Evolutionary conservation across 2,888 invertebrate genomes (phyloP), one percentile per base, ranked within the genome.

Genomic region (Dione vanillae): DNA sequence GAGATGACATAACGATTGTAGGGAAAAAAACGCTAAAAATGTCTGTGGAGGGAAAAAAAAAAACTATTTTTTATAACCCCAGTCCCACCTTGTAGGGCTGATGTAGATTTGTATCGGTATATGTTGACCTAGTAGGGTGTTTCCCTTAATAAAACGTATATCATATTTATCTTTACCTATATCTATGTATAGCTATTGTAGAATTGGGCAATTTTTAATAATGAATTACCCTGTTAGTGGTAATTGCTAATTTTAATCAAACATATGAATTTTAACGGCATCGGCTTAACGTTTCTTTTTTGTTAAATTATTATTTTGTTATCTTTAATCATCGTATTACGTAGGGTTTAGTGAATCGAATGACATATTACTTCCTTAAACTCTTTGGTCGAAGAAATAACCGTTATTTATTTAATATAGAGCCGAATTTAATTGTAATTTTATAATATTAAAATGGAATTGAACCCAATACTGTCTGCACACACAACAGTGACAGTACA

Each of bases 1-100:
- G 73, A 83, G 84, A 80, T 83, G 88, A 89, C 85, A 87, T 88
- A 84, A 84, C 82, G 79, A 79, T 76, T 75, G 69, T 62, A 72
- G 82, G 82, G 80, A 76, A 75, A 82, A 82, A 80, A 76, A 74
- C 66, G 74, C 71, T 75, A 75, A 76, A 78, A 77, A 75, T 27
- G 73, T 70, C 62, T 73, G 65, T 70, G 70, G 72, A 69, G 75
- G 75, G 76, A 78, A 10, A 56, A 54, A 78, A 79, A 79, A 79
- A 45, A 77, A 78, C 59, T 49, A 69, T 78, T 73, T 79, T 83
- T 84, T 84, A 84, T 80, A 78, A 77, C 70, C 69, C 67, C 76
- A 76, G 69, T 66, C 51, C 54, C 73, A 73, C 73, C 73, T 73
- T 71, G 67, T 73, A 61, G 62, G 71, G 67, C 41, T 56, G 43